Evolutionary conservation across 2,797 vertebrate genomes (phyloP).

Genomic region (Arremon brunneinucha): DNA sequence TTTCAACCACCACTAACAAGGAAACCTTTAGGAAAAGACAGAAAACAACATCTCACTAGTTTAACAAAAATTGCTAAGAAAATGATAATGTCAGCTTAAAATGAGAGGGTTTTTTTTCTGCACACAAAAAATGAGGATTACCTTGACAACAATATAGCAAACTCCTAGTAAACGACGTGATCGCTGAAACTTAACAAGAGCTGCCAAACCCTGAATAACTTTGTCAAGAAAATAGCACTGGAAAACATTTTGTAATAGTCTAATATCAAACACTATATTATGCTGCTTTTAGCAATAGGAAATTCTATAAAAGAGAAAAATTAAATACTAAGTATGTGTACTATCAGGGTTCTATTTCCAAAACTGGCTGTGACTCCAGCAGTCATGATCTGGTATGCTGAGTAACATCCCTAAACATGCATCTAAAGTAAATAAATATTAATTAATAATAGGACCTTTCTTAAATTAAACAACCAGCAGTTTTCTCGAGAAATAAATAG

Average conservation of each 20-base stretch:
- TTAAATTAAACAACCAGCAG: not conserved
- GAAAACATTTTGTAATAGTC: not conserved
- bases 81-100: not conserved
- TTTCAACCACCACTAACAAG: slow-evolving; percentile 93
- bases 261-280: not conserved
- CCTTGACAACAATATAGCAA: slow-evolving; percentile 98
- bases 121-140: slow-evolving; percentile 56
- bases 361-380: not conserved
- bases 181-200: slow-evolving; percentile 90
- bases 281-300: not conserved
- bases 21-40: slow-evolving; percentile 81
- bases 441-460: not conserved
- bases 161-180: slow-evolving; percentile 91
- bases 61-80: not conserved
- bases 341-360: not conserved
- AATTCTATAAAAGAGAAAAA: not conserved
- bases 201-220: slow-evolving; percentile 84
- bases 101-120: not conserved
- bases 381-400: not conserved
- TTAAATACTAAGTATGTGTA: not conserved
- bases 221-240: slow-evolving; percentile 76
- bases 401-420: not conserved
- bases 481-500: not conserved
- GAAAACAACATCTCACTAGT: not conserved
- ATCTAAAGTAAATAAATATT: not conserved